Evolutionary conservation across 2,113 vertebrate genomes (phyloP).

Genomic region (Eolophus roseicapilla): DNA sequence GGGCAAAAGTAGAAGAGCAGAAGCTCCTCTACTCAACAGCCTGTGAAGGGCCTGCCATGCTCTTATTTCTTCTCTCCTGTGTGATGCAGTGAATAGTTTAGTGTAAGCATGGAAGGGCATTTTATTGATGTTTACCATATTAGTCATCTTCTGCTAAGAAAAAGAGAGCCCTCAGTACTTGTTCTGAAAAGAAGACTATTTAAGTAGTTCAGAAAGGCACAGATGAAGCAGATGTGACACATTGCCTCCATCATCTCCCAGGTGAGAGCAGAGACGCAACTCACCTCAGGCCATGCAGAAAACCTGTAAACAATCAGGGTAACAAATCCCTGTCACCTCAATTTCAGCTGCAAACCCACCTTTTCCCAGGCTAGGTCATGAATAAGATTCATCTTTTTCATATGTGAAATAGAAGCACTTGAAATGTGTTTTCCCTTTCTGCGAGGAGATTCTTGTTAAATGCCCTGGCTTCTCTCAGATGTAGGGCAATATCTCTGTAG

Average conservation of each 20-base stretch:
- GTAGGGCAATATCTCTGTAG: conserved; percentile 18
- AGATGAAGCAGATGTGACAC: background rate
- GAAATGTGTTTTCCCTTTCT: background rate
- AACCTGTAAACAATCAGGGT: background rate
- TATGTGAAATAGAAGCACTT: background rate
- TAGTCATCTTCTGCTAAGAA: background rate
- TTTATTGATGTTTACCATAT: background rate
- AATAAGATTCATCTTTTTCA: background rate
- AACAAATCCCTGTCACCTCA: background rate
- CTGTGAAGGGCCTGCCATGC: background rate
- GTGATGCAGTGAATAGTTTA: background rate
- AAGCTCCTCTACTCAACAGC: background rate
- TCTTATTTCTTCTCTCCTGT: background rate
- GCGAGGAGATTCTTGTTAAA: background rate
- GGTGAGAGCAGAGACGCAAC: background rate
- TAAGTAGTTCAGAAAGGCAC: background rate
- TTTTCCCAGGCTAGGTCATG: background rate
- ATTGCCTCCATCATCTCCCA: background rate
- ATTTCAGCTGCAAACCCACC: background rate
- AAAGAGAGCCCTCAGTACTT: background rate
- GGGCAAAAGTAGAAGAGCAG: background rate
- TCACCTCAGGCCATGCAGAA: background rate
- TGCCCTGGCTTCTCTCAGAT: background rate
- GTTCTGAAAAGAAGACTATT: background rate
- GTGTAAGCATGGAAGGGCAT: background rate